These are phyloP conservation scores for Bolinopsis microptera DNA, from an alignment of 37 sponge, comb jelly and placozoan genomes.

Conservation along the genomic window DNA sequence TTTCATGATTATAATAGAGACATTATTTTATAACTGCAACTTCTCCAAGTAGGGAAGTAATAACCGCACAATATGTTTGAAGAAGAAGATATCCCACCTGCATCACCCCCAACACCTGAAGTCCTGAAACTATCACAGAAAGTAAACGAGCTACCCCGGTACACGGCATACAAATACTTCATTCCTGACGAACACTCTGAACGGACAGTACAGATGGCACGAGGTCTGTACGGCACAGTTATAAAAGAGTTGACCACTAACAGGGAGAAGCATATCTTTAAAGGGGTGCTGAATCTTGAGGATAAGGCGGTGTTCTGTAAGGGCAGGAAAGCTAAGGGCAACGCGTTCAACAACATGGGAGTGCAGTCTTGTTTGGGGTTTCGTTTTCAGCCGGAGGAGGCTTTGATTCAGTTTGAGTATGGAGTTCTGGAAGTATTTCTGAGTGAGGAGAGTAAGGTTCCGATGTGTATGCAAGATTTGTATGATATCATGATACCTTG, in stretches of 20 bases:
- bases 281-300: not conserved
- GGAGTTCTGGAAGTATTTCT: slow-evolving; percentile 24
- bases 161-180: not conserved
- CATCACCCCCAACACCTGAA: not conserved
- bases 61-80: no score
- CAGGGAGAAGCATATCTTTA: slow-evolving; percentile 8
- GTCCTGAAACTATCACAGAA: not conserved
- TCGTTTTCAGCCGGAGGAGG: slow-evolving; percentile 12
- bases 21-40: no score
- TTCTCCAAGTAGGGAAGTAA: no score
- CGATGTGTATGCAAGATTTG: not conserved
- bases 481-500: not conserved
- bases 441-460: not conserved
- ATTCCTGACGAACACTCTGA: slow-evolving; percentile 31
- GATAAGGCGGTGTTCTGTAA: not conserved
- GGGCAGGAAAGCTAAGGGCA: not conserved
- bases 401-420: slow-evolving; percentile 9
- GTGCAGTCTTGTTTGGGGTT: not conserved
- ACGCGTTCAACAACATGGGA: not conserved
- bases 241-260: slow-evolving; percentile 16
- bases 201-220: not conserved
- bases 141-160: slow-evolving; percentile 8
- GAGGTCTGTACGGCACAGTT: not conserved
- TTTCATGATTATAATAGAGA: no score
- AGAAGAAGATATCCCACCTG: no score